Conservation (phyloP, 2,797 vertebrate species). For the Cyclopterus lumpus region DNA sequence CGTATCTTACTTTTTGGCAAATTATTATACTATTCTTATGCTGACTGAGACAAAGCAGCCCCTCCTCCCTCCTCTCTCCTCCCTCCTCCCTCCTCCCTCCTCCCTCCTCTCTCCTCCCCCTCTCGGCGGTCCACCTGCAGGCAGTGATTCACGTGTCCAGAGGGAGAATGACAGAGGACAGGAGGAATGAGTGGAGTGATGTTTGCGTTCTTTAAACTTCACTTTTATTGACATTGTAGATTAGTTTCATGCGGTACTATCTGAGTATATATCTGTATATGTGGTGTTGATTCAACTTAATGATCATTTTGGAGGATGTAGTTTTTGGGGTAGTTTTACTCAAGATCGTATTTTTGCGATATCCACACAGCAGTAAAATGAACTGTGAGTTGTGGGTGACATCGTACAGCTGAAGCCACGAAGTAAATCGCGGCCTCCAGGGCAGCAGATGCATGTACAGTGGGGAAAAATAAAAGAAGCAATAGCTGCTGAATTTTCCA, state of each 20-base stretch:
- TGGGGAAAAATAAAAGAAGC: conserved; percentile 10
- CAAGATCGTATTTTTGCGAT: conserved; percentile 15
- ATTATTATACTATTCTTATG: not conserved
- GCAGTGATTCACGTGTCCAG: not conserved
- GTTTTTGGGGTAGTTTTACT: not conserved
- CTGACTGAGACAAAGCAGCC: not conserved
- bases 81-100: no score
- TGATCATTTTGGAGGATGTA: not conserved
- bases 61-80: no score
- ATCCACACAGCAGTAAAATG: conserved; percentile 22
- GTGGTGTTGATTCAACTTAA: not conserved
- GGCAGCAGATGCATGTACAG: conserved; percentile 38
- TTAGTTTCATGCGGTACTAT: not conserved
- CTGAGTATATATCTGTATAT: no score
- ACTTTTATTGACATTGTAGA: not conserved
- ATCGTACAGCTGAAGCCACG: conserved; percentile 36
- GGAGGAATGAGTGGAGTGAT: not conserved
- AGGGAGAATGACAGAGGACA: not conserved
- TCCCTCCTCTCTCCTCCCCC: no score
- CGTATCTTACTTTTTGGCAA: not conserved
- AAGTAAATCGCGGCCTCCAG: conserved; percentile 43
- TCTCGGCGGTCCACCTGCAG: not conserved
- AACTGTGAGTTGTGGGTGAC: conserved; percentile 28
- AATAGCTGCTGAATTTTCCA: conserved; percentile 52
- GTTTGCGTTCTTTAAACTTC: not conserved